Evolutionary conservation across 2,888 invertebrate genomes (phyloP).

Genomic region (Colletes collaris): DNA sequence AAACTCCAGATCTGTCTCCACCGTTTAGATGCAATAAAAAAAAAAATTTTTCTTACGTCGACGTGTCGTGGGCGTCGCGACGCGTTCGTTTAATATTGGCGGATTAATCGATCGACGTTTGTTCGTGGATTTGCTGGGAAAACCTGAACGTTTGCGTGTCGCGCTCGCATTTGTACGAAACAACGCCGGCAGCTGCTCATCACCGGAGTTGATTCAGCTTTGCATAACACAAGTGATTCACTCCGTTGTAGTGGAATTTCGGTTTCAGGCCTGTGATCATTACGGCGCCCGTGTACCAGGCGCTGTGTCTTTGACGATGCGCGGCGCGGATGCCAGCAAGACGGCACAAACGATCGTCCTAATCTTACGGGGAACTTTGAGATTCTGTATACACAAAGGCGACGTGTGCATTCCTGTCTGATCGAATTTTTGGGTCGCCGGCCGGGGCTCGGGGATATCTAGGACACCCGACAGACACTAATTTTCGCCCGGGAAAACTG

Average conservation of each 20-base stretch:
- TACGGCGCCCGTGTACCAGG: slow-evolving; percentile 19
- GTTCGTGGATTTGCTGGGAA: slow-evolving; percentile 37
- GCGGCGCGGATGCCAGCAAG: slow-evolving; percentile 38
- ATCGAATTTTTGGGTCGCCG: slow-evolving; percentile 14
- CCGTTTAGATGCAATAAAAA: no score
- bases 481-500: background rate
- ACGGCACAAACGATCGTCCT: slow-evolving; percentile 55
- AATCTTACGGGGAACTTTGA: slow-evolving; percentile 50
- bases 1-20: no score
- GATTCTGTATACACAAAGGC: slow-evolving; percentile 46
- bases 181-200: slow-evolving; percentile 54
- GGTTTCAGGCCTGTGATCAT: slow-evolving; percentile 56
- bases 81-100: background rate
- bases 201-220: slow-evolving; percentile 49
- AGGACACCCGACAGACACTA: background rate
- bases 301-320: slow-evolving; percentile 44
- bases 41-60: no score
- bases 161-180: slow-evolving; percentile 26
- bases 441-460: no score
- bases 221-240: slow-evolving; percentile 47
- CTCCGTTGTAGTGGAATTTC: slow-evolving; percentile 51
- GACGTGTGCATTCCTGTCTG: slow-evolving; percentile 28
- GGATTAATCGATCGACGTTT: slow-evolving; percentile 39
- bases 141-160: slow-evolving; percentile 44
- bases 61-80: background rate